Evolutionary conservation across 2,888 invertebrate species (phyloP), one percentile per base, ranked within the genome.

Genomic region (Drosophila lutescens): DNA sequence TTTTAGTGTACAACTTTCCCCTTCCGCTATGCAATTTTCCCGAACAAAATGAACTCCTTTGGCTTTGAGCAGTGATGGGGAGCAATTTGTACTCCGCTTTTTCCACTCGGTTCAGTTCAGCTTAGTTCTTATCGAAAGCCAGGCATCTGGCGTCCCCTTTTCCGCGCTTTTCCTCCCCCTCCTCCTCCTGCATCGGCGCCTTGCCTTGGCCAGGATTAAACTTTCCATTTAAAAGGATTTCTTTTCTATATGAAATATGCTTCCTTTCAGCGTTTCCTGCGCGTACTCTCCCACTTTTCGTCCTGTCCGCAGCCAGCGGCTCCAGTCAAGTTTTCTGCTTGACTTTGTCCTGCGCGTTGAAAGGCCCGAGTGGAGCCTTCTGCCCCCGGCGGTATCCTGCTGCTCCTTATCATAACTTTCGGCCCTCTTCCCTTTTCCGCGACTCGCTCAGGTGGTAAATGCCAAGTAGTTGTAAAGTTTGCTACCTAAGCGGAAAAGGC

Each of bases 401-500:
- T 79, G 71, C 84, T 82, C 89, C 85, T 85, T 85, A 85, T 85
- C 85, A 88, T 79, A 85, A 85, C 85, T 86, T 79, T 77, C 77
- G 65, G 41, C 54, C 30, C n/a, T n/a, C 56, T 15, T 9, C 40
- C 17, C 46, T 68, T 12, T 60, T 53, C 26, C 26, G 5, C 26
- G 26, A 26, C 20, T 36, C 26, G 15, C 17, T 47, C 80, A 86
- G 87, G 85, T 88, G 88, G 88, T 84, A 82, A 85, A 84, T 62
- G 78, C 81, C 85, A 84, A 84, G 86, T 84, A 86, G 84, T 84
- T 83, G 85, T 88, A 84, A 85, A 88, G 76, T 85, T 82, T 66
- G 71, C 73, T 73, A 59, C 73, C 77, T 73, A 79, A 88, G 87
- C 85, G 85, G 89, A 88, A 85, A 84, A 79, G 70, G 81, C 86